Percentiles rank a stretch among this genome's conserved stretches.
Evolutionary conservation across 2,113 vertebrate species (phyloP).

Genomic region (Lamprologus lemairii): DNA sequence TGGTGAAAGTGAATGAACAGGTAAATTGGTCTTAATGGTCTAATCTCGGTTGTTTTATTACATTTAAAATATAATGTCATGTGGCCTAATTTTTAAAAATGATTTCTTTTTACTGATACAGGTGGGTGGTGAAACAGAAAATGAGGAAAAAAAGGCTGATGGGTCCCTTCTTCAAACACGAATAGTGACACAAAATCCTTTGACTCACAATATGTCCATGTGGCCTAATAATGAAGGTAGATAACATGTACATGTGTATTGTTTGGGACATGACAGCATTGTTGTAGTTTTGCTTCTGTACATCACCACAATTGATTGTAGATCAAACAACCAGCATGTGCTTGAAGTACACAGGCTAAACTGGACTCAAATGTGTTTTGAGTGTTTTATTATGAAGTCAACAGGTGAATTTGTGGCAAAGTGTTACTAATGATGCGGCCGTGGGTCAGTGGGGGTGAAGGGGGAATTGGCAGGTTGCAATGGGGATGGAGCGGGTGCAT

Average conservation of each 20-base stretch:
- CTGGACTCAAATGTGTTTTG: neutral
- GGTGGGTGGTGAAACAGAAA: constrained; percentile 27
- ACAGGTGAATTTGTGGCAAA: neutral
- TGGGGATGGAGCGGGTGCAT: neutral
- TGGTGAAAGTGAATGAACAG: constrained; percentile 51
- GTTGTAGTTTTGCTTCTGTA: neutral
- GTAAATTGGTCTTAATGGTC: constrained; percentile 51
- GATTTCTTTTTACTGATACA: neutral
- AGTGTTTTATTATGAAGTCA: neutral
- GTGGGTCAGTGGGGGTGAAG: neutral
- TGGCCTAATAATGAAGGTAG: neutral
- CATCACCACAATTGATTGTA: neutral
- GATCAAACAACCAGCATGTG: neutral
- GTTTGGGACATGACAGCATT: neutral
- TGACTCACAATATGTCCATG: neutral
- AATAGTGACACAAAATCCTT: neutral
- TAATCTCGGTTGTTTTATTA: neutral
- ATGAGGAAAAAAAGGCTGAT: neutral
- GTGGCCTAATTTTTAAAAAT: neutral
- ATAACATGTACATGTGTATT: neutral
- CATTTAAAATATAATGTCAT: neutral
- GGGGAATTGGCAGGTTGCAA: neutral
- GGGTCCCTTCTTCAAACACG: neutral
- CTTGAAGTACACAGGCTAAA: neutral
- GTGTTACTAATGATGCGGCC: neutral